Base-by-base conservation (phyloP, 2,888 invertebrate species). In the Apodemia mormo region DNA sequence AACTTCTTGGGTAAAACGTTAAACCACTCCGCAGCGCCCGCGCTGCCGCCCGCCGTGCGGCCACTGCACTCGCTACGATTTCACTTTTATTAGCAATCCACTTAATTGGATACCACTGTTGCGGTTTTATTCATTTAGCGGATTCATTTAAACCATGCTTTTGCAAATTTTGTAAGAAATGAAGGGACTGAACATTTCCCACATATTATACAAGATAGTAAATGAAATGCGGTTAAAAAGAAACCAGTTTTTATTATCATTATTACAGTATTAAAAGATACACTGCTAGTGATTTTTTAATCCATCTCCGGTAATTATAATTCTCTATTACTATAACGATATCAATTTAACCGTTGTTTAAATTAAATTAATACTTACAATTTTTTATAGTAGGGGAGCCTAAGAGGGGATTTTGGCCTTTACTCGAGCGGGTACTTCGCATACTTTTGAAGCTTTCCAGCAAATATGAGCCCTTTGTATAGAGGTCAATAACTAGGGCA, bases 61-160 rank as follows among this genome's bases (percentile, higher is more conserved):
- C 90, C 92, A 90, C 89, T 92, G 92, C 92, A 91, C 92, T 84
- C 92, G 83, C 88, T 88, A 85, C 91, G 92, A 92, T 92, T 92
- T 92, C 92, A 92, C 92, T 92, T 92, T 92, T 92, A 92, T 92
- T 92, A 92, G 90, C 91, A 91, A 90, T 90, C 89, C 87, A 90
- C 91, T 89, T 92, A 92, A 92, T 92, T 92, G 91, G 89, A 90
- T 90, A 88, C 89, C 89, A 86, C 88, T 88, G 90, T 87, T 87
- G 90, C 86, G 86, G 89, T 87, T 90, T 89, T 86, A 90, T 90
- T 89, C 86, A 86, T 90, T 90, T 87, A 85, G 86, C 86, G 88
- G 89, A 91, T 89, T 89, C 89, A 89, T 90, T 90, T 86, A 80
- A 81, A 82, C 79, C 74, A 81, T 80, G 81, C 82, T 85, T 85